phyloP scores from a whole-genome alignment of 2,113 vertebrate species.

The Pogonocichla stellata region DNA sequence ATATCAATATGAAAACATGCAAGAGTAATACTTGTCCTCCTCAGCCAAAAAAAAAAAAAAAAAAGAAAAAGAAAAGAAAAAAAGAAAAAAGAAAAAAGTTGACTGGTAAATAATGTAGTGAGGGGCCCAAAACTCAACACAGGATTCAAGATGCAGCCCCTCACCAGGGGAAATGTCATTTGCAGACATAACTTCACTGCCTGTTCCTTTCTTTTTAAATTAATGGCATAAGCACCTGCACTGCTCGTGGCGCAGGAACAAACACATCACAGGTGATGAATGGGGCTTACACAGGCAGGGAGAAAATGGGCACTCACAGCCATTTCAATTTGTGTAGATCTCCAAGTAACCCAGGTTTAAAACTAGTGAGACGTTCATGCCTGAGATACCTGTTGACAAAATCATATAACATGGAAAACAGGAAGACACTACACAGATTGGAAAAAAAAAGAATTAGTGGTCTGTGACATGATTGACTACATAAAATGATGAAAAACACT shows the following conservation, averaged over 20 bases:
- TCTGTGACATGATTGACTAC: background rate
- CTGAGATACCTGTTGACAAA: constrained; percentile 75
- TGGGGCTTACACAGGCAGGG: background rate
- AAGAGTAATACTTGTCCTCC: background rate
- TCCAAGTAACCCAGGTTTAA: constrained; percentile 74
- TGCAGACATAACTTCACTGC: background rate
- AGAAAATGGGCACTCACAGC: constrained; percentile 71
- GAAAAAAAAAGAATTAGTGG: background rate
- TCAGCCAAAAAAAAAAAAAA: background rate
- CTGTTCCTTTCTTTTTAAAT: background rate
- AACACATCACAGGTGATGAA: background rate
- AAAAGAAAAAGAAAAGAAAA: too few relatives aligned
- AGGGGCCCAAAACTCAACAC: background rate
- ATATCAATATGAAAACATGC: background rate
- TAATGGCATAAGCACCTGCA: background rate
- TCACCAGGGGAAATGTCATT: background rate
- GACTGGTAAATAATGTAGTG: background rate
- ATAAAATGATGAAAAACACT: background rate
- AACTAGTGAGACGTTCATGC: constrained; percentile 72
- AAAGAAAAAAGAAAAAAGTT: background rate
- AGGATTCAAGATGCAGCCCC: background rate
- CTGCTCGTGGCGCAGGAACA: background rate
- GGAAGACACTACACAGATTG: background rate
- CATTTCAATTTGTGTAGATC: constrained; percentile 74
- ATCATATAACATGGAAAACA: background rate